These are phyloP conservation scores for Vireo griseus DNA, from an alignment of 2,797 vertebrate genomes.

Conservation along the genomic window DNA sequence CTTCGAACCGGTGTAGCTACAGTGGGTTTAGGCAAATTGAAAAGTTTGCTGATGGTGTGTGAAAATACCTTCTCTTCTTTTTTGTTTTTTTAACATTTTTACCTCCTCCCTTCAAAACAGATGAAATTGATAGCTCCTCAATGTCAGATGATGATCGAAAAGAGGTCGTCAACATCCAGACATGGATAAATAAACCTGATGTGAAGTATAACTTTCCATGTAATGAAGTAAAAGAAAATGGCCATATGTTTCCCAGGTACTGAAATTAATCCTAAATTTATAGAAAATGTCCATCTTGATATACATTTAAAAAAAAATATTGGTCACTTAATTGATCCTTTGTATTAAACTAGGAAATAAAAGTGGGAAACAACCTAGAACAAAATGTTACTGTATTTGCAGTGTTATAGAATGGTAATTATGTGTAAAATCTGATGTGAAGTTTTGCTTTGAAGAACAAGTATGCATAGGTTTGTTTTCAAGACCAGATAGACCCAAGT, in stretches of 20 bases:
- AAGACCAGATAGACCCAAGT: background rate
- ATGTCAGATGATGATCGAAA: constrained; percentile 98
- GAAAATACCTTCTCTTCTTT: background rate
- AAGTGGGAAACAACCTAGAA: background rate
- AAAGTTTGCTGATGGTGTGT: background rate
- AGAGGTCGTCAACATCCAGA: constrained; percentile 96
- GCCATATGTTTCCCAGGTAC: constrained; percentile 98
- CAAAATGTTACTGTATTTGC: background rate
- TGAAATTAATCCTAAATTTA: background rate
- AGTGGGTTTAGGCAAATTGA: background rate
- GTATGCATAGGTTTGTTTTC: background rate
- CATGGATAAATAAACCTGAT: constrained; percentile 97
- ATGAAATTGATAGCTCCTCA: constrained; percentile 98
- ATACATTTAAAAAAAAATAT: background rate
- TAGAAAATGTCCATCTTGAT: background rate
- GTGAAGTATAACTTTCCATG: constrained; percentile 94
- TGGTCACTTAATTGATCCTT: background rate
- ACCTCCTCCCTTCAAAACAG: constrained; percentile 58
- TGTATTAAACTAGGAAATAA: background rate
- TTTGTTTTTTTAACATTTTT: background rate
- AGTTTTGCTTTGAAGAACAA: background rate
- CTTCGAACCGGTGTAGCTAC: background rate
- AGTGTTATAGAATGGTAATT: background rate
- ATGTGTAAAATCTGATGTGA: background rate
- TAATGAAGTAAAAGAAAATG: constrained; percentile 96